phyloP scores from a whole-genome alignment of 2,113 vertebrate genomes.

The Triplophysa dalaica region DNA sequence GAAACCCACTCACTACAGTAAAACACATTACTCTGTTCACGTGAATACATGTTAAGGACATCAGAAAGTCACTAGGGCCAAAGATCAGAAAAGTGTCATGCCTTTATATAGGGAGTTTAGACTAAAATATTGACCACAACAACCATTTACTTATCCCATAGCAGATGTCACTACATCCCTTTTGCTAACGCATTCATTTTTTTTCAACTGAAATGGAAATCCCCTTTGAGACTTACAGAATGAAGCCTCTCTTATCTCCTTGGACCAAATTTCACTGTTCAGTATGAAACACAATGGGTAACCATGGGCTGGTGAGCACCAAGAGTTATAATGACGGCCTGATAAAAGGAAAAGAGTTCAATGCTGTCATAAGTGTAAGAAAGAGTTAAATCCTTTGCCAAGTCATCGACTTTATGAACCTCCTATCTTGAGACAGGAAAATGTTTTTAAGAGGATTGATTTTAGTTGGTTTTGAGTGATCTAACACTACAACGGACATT shows the following conservation, averaged over 20 bases:
- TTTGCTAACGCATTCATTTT: conserved; percentile 17
- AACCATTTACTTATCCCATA: neutral
- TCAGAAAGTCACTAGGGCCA: neutral
- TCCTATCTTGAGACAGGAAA: no score
- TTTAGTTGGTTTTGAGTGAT: no score
- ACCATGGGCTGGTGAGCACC: conserved; percentile 4
- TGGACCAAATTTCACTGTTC: conserved; percentile 15
- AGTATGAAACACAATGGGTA: conserved; percentile 6
- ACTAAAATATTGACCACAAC: conserved; percentile 9
- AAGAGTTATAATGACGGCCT: conserved; percentile 23
- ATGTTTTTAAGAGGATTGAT: no score
- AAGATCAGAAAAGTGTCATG: neutral
- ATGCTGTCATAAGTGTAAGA: neutral
- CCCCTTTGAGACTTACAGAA: conserved; percentile 7
- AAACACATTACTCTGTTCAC: conserved; percentile 4
- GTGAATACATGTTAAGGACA: neutral
- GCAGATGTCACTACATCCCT: conserved; percentile 12
- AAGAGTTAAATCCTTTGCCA: conserved; percentile 2
- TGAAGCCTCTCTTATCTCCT: conserved; percentile 35
- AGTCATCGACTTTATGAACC: conserved; percentile 20
- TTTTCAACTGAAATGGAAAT: conserved; percentile 24
- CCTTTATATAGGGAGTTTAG: neutral
- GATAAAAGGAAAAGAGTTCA: neutral
- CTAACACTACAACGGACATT: neutral
- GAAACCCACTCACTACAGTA: neutral